A percentile compares a stretch with the other conserved stretches of the same genome.
Evolutionary conservation across 1,140 invertebrate species (phyloP).

Genomic region (Diabrotica undecimpunctata): DNA sequence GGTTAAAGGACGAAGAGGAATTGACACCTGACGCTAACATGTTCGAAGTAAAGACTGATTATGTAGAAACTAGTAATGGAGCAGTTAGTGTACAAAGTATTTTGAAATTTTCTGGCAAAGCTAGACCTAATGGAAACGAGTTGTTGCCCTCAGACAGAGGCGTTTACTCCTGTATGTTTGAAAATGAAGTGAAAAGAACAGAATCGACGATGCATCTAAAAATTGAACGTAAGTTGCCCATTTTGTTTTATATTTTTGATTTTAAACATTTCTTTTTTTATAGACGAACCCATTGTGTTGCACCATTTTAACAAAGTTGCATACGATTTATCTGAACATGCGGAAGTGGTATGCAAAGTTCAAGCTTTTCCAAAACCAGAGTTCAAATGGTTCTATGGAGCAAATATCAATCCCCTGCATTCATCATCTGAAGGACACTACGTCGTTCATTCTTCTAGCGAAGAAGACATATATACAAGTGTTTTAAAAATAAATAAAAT

Average conservation of each 20-base stretch:
- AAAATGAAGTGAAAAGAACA: constrained; percentile 82
- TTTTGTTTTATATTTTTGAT: neutral
- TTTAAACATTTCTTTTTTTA: constrained; percentile 34
- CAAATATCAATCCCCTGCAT: constrained; percentile 65
- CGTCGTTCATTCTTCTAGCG: constrained; percentile 73
- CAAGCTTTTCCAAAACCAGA: constrained; percentile 88
- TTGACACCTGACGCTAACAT: constrained; percentile 69
- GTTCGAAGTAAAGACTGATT: constrained; percentile 76
- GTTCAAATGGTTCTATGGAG: constrained; percentile 85
- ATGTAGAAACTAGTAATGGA: constrained; percentile 67
- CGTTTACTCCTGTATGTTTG: constrained; percentile 81
- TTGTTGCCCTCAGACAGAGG: constrained; percentile 80
- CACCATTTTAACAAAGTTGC: constrained; percentile 86
- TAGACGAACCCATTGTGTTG: constrained; percentile 79
- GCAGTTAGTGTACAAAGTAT: constrained; percentile 82
- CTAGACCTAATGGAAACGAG: constrained; percentile 69
- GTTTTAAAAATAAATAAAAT: constrained; percentile 73
- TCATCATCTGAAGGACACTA: constrained; percentile 81
- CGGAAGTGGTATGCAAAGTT: constrained; percentile 81
- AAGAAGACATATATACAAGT: constrained; percentile 81
- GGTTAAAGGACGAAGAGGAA: constrained; percentile 83
- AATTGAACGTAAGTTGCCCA: constrained; percentile 73
- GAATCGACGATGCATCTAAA: constrained; percentile 84
- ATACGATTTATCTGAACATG: constrained; percentile 77
- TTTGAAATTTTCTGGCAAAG: constrained; percentile 73